Evolutionary conservation across 2,888 invertebrate genomes (phyloP), one percentile per base, ranked within the genome.

Genomic region (Myopa testacea): DNA sequence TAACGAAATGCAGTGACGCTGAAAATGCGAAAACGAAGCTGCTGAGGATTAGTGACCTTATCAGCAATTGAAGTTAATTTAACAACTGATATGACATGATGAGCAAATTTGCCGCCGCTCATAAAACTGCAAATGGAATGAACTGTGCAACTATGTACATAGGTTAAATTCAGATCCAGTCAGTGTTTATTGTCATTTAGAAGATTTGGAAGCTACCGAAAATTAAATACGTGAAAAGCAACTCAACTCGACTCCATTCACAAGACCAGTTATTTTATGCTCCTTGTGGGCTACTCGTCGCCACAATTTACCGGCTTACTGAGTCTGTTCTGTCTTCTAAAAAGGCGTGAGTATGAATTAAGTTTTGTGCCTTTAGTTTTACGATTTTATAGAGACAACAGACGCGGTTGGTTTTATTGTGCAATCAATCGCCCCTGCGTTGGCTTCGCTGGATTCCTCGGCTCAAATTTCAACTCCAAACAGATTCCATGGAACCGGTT

Each of bases 11-110:
- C 3, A 14, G 50, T 14, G 50, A 50, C 50, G 10, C 8, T 2
- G 1, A 50, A 50, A 50, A 50, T 50, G 26, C 10, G 16, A 8
- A 12, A 55, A n/a, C 55, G 55, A 16, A 63, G 7, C 63, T 63
- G 63, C 37, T 63, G 34, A 14, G 38, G n/a, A 19, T 69, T 34
- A 7, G 26, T 45, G n/a, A 50, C 69, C 69, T 68, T 69, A 69
- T 50, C 45, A 45, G 34, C 69, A 69, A 69, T 69, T 69, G 45
- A 26, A 69, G 5, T 50, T 19, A 50, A 50, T 45, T n/a, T 50
- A 50, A 19, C 45, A 69, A 50, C 38, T 69, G 69, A 45, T 69
- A 26, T 50, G 52, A 69, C 16, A 40, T 45, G 50, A 14, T 69
- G 45, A 69, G 69, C 40, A 40, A 72, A 62, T 6, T 34, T 12